A percentile compares a stretch with the other conserved stretches of the same genome.
phyloP scores from a whole-genome alignment of 2,888 invertebrate genomes.

The Apomyelois bistriatella region DNA sequence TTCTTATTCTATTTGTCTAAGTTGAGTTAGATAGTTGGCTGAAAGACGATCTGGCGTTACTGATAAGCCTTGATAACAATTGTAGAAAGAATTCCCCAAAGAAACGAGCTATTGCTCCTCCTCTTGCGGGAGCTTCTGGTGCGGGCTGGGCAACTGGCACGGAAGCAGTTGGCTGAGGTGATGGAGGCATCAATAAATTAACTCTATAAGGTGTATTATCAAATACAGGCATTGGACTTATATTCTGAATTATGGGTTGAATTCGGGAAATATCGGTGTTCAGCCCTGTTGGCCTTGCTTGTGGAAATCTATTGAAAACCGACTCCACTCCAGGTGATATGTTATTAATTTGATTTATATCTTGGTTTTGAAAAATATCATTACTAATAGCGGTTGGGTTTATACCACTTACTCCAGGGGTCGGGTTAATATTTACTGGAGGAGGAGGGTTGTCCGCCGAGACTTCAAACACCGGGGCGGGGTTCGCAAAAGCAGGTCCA shows the following conservation, averaged over 20 bases:
- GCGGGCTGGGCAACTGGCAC: neutral
- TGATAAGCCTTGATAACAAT: conserved; percentile 50
- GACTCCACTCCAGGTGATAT: neutral
- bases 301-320: neutral
- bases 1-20: conserved; percentile 2
- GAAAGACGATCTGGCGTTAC: conserved; percentile 42
- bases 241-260: neutral
- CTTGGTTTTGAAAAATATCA: neutral
- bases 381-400: neutral
- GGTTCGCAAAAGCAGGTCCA: neutral
- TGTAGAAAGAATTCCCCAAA: conserved; percentile 57
- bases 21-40: conserved; percentile 38
- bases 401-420: neutral
- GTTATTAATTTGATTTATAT: neutral
- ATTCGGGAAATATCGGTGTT: neutral
- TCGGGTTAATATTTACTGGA: neutral
- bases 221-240: conserved; percentile 9
- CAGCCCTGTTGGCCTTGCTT: neutral
- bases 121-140: conserved; percentile 23
- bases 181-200: conserved; percentile 19
- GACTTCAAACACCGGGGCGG: conserved; percentile 6
- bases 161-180: neutral
- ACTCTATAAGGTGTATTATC: conserved; percentile 7
- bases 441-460: conserved; percentile 4
- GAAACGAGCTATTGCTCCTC: conserved; percentile 47